Evolutionary conservation across 2,888 invertebrate species (phyloP).

Genomic region (Chirona hameri): DNA sequence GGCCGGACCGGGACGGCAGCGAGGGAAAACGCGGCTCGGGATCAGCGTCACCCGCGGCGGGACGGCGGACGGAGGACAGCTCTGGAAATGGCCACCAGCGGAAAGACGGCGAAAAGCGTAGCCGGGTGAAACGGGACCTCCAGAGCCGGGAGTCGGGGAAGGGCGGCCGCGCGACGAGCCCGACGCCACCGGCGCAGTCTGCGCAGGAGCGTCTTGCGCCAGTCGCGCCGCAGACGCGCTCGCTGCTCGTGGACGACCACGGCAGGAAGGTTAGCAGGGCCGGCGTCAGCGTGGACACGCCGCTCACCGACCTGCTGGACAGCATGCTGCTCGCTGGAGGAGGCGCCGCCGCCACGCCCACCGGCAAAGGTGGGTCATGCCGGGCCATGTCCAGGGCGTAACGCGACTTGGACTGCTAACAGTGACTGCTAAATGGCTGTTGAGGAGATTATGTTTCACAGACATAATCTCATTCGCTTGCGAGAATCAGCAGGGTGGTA

Average conservation of each 20-base stretch:
- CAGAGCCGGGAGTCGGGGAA: background rate
- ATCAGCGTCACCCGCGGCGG: background rate
- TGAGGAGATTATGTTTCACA: too few relatives aligned
- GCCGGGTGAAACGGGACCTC: too few relatives aligned
- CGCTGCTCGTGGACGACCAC: background rate
- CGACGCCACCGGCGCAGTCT: background rate
- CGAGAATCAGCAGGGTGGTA: too few relatives aligned
- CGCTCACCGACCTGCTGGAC: conserved; percentile 24
- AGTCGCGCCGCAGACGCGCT: background rate
- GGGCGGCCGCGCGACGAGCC: background rate
- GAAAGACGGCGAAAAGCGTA: too few relatives aligned
- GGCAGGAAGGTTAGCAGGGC: background rate
- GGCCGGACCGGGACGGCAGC: background rate
- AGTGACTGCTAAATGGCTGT: background rate
- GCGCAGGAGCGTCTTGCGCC: background rate
- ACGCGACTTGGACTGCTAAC: background rate
- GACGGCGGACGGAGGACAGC: too few relatives aligned
- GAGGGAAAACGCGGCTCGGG: background rate
- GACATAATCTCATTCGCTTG: too few relatives aligned
- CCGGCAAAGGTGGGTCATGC: background rate
- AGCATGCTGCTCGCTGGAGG: conserved; percentile 1
- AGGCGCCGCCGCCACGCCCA: background rate
- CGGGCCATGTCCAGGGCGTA: too few relatives aligned
- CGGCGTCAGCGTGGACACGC: conserved; percentile 4
- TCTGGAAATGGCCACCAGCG: too few relatives aligned